Percentiles rank a stretch among this genome's conserved stretches.
phyloP scores from a whole-genome alignment of 2,797 vertebrate genomes.

The Galaxias olidus region DNA sequence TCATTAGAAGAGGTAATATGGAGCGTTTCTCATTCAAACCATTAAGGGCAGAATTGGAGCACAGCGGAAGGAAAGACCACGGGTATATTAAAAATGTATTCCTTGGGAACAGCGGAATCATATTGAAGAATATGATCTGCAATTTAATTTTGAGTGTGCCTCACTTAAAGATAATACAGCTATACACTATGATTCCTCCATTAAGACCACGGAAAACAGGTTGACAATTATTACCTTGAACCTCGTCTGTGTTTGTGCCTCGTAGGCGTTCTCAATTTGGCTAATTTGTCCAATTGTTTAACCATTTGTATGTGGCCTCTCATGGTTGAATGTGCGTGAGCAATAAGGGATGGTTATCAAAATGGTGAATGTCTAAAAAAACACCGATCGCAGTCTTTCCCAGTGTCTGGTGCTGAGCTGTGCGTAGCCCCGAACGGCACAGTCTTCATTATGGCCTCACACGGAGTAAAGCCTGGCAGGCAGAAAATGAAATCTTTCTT shows the following conservation, averaged over 20 bases:
- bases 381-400: neutral
- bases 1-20: neutral
- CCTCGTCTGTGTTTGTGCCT: neutral
- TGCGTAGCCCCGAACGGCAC: neutral
- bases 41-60: conserved; percentile 2
- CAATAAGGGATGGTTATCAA: too few relatives aligned
- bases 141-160: too few relatives aligned
- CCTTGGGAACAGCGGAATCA: too few relatives aligned
- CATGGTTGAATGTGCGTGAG: too few relatives aligned
- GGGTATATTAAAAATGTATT: too few relatives aligned
- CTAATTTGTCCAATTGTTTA: too few relatives aligned
- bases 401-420: neutral
- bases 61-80: neutral
- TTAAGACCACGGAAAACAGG: neutral
- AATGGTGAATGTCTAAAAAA: too few relatives aligned
- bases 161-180: too few relatives aligned
- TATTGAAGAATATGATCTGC: too few relatives aligned
- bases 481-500: conserved; percentile 16
- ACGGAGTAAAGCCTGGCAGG: neutral
- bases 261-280: neutral
- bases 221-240: neutral
- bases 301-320: too few relatives aligned
- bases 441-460: neutral
- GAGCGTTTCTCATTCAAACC: conserved; percentile 5
- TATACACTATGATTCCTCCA: too few relatives aligned